A percentile compares a stretch with the other conserved stretches of the same genome.
Conservation (phyloP, 2,797 vertebrate genomes). For the Melopsittacus undulatus region DNA sequence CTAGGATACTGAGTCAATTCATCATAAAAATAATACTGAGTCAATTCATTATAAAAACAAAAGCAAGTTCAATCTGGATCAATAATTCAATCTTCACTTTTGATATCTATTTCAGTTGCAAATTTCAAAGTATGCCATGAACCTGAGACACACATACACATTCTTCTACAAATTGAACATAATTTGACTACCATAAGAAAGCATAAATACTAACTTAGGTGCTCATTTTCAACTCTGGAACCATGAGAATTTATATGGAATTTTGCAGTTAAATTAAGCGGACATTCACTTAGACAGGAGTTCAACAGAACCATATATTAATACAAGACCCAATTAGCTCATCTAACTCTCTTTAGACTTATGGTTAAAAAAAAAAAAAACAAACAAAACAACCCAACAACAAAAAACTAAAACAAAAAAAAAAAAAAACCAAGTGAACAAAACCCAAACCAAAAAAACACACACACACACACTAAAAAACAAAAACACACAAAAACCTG, state of each 20-base stretch:
- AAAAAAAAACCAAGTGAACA: no score
- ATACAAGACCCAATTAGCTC: background rate
- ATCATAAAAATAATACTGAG: background rate
- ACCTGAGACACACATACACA: background rate
- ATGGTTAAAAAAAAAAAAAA: background rate
- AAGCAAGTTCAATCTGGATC: background rate
- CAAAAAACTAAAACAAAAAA: no score
- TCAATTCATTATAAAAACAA: background rate
- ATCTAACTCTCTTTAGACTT: background rate
- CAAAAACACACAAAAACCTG: background rate
- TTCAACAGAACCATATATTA: background rate
- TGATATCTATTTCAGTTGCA: background rate
- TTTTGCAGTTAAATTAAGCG: background rate
- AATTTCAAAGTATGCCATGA: background rate
- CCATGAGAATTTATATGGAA: background rate
- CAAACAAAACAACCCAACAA: rapidly evolving
- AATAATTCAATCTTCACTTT: background rate
- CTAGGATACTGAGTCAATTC: background rate
- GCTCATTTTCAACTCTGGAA: background rate
- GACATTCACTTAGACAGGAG: background rate
- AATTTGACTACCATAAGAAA: background rate
- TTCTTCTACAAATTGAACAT: background rate
- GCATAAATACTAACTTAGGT: background rate
- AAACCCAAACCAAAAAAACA: background rate
- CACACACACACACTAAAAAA: no score